These are phyloP conservation scores for Aphelinus certus DNA, from an alignment of 1,140 invertebrate genomes.

Conservation along the genomic window DNA sequence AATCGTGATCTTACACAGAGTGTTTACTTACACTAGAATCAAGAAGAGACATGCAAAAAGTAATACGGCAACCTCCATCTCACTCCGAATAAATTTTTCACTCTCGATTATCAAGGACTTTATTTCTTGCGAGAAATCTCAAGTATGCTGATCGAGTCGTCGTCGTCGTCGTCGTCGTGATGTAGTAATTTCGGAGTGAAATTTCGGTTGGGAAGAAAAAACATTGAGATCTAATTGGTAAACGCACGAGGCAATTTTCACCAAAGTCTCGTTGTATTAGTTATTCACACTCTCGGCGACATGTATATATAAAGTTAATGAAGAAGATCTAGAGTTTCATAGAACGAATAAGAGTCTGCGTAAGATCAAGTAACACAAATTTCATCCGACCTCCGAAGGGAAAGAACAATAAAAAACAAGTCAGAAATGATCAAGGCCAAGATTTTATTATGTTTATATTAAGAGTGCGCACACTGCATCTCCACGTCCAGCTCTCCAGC, in stretches of 20 bases:
- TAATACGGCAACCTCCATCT: no score
- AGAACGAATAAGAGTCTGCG: neutral
- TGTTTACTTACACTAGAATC: neutral
- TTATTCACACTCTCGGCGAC: slow-evolving; percentile 30
- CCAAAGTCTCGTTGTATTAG: slow-evolving; percentile 20
- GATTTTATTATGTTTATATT: slow-evolving; percentile 38
- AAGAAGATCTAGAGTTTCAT: neutral
- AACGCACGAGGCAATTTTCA: neutral
- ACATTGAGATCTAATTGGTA: no score
- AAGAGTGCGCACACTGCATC: slow-evolving; percentile 52
- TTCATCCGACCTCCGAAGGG: neutral
- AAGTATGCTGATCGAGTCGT: no score
- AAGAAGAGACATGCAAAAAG: no score
- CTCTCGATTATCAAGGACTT: no score
- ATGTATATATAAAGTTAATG: slow-evolving; percentile 4
- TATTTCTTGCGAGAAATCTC: no score
- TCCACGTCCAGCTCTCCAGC: slow-evolving; percentile 62
- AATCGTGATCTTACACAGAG: slow-evolving; percentile 31
- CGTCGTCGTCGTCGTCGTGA: no score
- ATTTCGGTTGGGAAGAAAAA: no score
- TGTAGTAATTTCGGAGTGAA: no score
- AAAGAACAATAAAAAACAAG: neutral
- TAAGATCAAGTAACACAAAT: slow-evolving; percentile 21
- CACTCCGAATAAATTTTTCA: no score
- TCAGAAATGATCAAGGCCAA: neutral